Conservation (phyloP, 2,797 vertebrate genomes). For the Characodon lateralis region DNA sequence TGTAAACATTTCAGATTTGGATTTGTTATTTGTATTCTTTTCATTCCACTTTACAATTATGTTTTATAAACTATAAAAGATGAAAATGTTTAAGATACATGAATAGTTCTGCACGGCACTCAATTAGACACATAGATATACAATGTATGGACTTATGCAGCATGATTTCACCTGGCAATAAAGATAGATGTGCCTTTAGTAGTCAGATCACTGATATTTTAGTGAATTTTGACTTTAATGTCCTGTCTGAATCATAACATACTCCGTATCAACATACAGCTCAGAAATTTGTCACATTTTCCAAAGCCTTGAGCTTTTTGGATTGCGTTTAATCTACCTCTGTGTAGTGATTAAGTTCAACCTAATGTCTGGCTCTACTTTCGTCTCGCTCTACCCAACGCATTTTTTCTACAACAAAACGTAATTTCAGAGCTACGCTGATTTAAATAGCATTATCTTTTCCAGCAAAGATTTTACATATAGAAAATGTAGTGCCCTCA, state of each 20-base stretch:
- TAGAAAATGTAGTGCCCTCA: conserved; percentile 21
- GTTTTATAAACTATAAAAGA: background rate
- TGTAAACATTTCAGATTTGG: no score
- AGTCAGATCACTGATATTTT: conserved; percentile 15
- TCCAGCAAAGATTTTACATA: conserved; percentile 10
- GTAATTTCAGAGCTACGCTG: background rate
- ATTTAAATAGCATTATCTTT: background rate
- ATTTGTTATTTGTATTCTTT: no score
- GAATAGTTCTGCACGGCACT: background rate
- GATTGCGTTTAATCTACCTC: background rate
- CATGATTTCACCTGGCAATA: conserved; percentile 19
- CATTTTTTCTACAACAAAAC: background rate
- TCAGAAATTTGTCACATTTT: background rate
- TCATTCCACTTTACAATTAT: no score
- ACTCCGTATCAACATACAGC: background rate
- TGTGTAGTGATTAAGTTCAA: background rate
- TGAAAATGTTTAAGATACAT: background rate
- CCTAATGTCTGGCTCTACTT: background rate
- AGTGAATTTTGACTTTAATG: background rate
- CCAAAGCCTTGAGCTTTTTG: background rate
- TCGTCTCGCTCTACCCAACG: background rate
- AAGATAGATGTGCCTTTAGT: conserved; percentile 20
- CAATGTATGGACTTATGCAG: background rate
- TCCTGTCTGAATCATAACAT: background rate
- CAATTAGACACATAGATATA: background rate